phyloP scores from a whole-genome alignment of 2,888 invertebrate species.

The Rhingia rostrata region DNA sequence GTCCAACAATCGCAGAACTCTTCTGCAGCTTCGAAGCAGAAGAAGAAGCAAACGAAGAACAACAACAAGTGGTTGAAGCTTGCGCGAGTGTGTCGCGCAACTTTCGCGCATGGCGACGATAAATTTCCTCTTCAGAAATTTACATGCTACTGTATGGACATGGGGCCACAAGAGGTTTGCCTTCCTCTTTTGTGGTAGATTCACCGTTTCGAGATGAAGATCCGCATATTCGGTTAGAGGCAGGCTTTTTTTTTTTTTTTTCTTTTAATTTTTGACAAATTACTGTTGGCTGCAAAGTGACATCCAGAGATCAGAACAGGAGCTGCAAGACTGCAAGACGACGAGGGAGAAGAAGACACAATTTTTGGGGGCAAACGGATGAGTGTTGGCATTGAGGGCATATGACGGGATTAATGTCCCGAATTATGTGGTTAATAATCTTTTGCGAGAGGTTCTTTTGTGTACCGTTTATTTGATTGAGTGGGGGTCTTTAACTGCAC shows the following conservation, averaged over 20 bases:
- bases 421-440: conserved; percentile 53
- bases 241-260: conserved; percentile 25
- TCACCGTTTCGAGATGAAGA: conserved; percentile 18
- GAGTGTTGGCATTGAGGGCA: conserved; percentile 37
- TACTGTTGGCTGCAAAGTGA: conserved; percentile 63
- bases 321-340: conserved; percentile 13
- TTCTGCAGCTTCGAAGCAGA: not conserved
- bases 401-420: conserved; percentile 59
- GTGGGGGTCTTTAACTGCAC: conserved; percentile 32
- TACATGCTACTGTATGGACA: conserved; percentile 68
- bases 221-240: conserved; percentile 48
- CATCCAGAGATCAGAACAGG: conserved; percentile 36
- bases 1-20: conserved; percentile 43
- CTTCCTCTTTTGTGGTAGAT: conserved; percentile 6
- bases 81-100: conserved; percentile 51
- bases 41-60: not conserved
- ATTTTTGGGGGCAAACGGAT: conserved; percentile 13
- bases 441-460: conserved; percentile 26
- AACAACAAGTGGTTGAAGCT: conserved; percentile 21
- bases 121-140: conserved; percentile 68
- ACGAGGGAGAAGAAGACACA: not conserved
- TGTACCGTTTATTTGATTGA: conserved; percentile 8
- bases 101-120: conserved; percentile 53
- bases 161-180: conserved; percentile 11
- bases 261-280: conserved; percentile 63